phyloP scores from a whole-genome alignment of 2,797 vertebrate species.

The Lacerta viridis region DNA sequence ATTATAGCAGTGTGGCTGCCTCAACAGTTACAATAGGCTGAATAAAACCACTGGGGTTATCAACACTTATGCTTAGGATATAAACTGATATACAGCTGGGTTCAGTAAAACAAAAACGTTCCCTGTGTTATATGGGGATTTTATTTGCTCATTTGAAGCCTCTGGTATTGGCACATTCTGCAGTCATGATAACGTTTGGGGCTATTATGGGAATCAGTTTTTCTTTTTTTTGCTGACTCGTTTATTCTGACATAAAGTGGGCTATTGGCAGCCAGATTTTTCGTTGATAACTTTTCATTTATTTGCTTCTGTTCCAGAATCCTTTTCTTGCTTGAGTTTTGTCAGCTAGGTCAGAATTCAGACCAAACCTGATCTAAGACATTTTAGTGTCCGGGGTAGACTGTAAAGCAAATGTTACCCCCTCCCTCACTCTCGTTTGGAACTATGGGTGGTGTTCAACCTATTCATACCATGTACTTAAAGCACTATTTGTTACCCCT shows the following conservation, averaged over 20 bases:
- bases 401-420: no score
- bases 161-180: constrained; percentile 48
- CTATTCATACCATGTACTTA: no score
- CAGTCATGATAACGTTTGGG: constrained; percentile 24
- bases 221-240: constrained; percentile 8
- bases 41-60: constrained; percentile 57
- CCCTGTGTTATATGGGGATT: constrained; percentile 36
- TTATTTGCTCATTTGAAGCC: constrained; percentile 58
- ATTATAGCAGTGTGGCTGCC: constrained; percentile 42
- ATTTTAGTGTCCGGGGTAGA: background rate
- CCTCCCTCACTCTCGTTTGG: no score
- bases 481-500: no score
- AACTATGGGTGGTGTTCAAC: no score
- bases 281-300: background rate
- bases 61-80: constrained; percentile 37
- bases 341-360: background rate
- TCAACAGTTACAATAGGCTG: constrained; percentile 36
- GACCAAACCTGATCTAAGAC: background rate
- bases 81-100: constrained; percentile 30
- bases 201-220: constrained; percentile 27
- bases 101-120: constrained; percentile 57
- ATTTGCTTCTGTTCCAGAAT: background rate
- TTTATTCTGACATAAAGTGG: rapidly evolving
- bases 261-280: constrained; percentile 55
- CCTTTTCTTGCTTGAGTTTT: background rate